These are phyloP conservation scores for Bucco capensis DNA, from an alignment of 2,113 vertebrate species.

Conservation along the genomic window DNA sequence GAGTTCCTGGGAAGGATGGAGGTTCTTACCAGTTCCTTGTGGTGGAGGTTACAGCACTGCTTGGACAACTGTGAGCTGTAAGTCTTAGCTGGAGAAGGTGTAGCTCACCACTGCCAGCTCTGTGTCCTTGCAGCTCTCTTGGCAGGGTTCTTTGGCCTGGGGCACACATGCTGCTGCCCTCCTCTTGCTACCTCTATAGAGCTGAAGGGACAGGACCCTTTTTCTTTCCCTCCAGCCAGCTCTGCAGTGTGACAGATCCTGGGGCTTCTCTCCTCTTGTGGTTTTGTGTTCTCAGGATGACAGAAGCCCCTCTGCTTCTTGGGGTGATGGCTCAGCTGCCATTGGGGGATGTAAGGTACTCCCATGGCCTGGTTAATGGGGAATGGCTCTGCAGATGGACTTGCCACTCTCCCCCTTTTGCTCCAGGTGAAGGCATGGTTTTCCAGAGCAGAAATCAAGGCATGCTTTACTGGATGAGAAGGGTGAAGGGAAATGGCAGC, in stretches of 20 bases:
- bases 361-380: neutral
- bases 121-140: neutral
- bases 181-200: neutral
- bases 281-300: neutral
- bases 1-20: neutral
- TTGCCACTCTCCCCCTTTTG: neutral
- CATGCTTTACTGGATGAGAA: neutral
- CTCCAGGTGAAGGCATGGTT: rapidly evolving
- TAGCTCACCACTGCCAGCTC: neutral
- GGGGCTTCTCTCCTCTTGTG: neutral
- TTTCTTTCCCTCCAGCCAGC: neutral
- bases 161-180: neutral
- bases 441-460: neutral
- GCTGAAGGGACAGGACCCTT: neutral
- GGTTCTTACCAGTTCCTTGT: neutral
- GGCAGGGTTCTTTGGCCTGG: neutral
- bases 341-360: neutral
- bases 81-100: neutral
- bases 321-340: neutral
- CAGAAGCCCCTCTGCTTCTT: neutral
- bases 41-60: neutral
- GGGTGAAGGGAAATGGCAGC: neutral
- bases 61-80: neutral
- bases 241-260: neutral
- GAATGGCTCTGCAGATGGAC: neutral